Percentiles rank a stretch among this genome's conserved stretches.
These are phyloP conservation scores for Prorops nasuta DNA, from an alignment of 1,140 invertebrate species.

Conservation along the genomic window DNA sequence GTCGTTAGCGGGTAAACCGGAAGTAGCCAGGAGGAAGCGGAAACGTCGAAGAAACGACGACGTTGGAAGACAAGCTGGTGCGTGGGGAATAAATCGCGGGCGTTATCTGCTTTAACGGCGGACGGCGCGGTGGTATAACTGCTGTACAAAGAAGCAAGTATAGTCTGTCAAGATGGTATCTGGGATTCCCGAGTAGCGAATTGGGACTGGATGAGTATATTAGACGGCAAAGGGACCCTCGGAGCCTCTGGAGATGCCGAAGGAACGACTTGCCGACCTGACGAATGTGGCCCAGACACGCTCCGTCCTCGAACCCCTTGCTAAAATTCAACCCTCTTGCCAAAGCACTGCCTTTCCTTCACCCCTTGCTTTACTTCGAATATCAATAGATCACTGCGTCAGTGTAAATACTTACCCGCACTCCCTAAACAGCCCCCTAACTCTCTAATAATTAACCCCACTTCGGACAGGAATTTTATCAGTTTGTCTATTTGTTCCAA, in stretches of 20 bases:
- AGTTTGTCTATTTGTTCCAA: no score
- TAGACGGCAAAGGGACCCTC: constrained; percentile 21
- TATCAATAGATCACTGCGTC: constrained; percentile 31
- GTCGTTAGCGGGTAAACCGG: not conserved
- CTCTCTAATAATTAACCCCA: no score
- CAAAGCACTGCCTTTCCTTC: constrained; percentile 25
- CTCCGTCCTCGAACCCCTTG: constrained; percentile 8
- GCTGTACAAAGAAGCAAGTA: no score
- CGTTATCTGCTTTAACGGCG: constrained; percentile 24
- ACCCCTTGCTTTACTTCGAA: constrained; percentile 14
- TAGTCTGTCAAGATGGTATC: constrained; percentile 34
- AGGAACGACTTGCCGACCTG: constrained; percentile 14
- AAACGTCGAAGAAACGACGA: constrained; percentile 1
- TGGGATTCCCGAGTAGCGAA: no score
- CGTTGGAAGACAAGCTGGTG: constrained; percentile 6
- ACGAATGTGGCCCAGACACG: constrained; percentile 45
- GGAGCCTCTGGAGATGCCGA: constrained; percentile 6
- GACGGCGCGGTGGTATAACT: constrained; percentile 27
- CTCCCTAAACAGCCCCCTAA: no score
- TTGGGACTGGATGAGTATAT: constrained; percentile 37
- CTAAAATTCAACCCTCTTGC: constrained; percentile 22
- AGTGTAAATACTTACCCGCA: constrained; percentile 32
- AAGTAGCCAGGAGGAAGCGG: constrained; percentile 2
- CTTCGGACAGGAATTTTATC: no score
- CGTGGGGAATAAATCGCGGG: constrained; percentile 23